Percentiles rank a stretch among this genome's conserved stretches.
These are phyloP conservation scores for Tiliacea aurago DNA, from an alignment of 2,888 invertebrate species.

Conservation along the genomic window DNA sequence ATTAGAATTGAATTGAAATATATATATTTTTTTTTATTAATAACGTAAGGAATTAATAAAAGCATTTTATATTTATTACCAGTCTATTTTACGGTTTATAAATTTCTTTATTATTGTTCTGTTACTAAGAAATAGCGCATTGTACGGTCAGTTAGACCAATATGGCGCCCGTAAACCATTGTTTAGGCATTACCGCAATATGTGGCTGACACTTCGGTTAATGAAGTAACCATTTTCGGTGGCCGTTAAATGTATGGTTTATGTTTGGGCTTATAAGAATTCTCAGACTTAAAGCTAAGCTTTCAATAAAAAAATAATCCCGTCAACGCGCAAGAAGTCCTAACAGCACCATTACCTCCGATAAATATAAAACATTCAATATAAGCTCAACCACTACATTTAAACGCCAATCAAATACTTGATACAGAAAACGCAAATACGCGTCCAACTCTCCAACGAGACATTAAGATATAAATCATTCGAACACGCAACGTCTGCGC, in stretches of 20 bases:
- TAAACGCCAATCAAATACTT: slow-evolving; percentile 61
- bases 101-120: slow-evolving; percentile 59
- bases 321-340: slow-evolving; percentile 12
- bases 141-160: slow-evolving; percentile 62
- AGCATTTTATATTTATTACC: no score
- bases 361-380: slow-evolving; percentile 47
- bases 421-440: slow-evolving; percentile 62
- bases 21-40: no score
- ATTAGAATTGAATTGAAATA: no score
- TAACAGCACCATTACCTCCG: slow-evolving; percentile 10
- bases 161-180: slow-evolving; percentile 64
- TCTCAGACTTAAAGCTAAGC: no score
- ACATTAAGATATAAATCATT: slow-evolving; percentile 68
- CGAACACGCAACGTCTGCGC: slow-evolving; percentile 50
- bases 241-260: slow-evolving; percentile 48
- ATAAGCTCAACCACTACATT: slow-evolving; percentile 49
- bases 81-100: slow-evolving; percentile 48
- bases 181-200: slow-evolving; percentile 59
- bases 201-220: slow-evolving; percentile 56
- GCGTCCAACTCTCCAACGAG: slow-evolving; percentile 40
- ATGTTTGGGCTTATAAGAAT: neutral
- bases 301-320: slow-evolving; percentile 19
- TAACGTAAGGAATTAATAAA: no score
- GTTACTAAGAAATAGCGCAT: slow-evolving; percentile 55
- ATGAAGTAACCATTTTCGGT: slow-evolving; percentile 58